Percentiles rank a stretch among this genome's conserved stretches.
phyloP scores from a whole-genome alignment of 2,113 vertebrate genomes.

The Fulica atra region DNA sequence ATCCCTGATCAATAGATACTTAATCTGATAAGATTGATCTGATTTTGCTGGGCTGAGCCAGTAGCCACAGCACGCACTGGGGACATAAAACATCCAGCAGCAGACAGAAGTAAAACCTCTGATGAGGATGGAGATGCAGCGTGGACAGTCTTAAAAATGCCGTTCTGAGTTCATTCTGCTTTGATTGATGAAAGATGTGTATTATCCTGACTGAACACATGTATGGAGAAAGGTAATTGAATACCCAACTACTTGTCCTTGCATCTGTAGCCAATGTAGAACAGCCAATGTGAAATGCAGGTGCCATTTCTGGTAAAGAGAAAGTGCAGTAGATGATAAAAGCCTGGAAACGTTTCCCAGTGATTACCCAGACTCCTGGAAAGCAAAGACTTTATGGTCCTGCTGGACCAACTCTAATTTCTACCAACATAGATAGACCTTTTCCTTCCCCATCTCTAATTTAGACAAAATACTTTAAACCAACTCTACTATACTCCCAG shows the following conservation, averaged over 20 bases:
- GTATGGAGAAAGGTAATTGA: neutral
- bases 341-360: neutral
- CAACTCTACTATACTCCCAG: neutral
- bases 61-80: neutral
- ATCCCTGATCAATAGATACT: neutral
- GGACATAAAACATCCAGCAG: neutral
- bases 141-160: neutral
- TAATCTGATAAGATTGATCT: neutral
- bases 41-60: neutral
- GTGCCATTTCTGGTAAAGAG: neutral
- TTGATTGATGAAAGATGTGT: neutral
- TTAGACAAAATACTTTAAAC: neutral
- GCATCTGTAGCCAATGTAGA: neutral
- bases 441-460: neutral
- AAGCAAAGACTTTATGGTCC: neutral
- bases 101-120: neutral
- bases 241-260: neutral
- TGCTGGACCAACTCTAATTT: neutral
- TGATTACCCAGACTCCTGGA: neutral
- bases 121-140: neutral
- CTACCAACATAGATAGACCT: neutral
- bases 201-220: neutral
- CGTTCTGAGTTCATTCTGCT: neutral
- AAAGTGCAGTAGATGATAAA: neutral
- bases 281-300: neutral